Base-by-base conservation (phyloP, 2,113 vertebrate species). In the Microcebus tavaratra region DNA sequence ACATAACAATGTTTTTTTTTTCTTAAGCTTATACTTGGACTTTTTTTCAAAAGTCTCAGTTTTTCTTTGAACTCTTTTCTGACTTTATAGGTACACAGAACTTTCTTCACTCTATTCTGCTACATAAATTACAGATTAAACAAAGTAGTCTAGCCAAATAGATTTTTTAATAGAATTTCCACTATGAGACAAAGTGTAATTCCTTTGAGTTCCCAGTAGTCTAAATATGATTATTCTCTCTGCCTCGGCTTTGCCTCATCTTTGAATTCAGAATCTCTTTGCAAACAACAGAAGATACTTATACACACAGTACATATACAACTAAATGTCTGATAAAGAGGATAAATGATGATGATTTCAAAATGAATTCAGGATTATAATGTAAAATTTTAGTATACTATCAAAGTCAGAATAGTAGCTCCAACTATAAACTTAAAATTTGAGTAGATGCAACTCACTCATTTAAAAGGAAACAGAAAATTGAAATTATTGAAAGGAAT, bases 31-130 rank as follows among this genome's bases (percentile, higher is more conserved):
- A 82, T 72, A 90, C n/a, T 59, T 88, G n/a, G 59, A 90, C 68
- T 92, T 90, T 90, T 39, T 87, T 68, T 96, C 36, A 80, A 94
- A 83, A 48, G 65, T 73, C 20, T 42, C 29, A 72, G 42, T 90
- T 91, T 87, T 23, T 93, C 61, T n/a, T 90, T 82, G 55, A 84
- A 48, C 18, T 68, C 29, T 88, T 81, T 82, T 85, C 50, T 84
- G 17, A 61, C 5, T 59, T 11, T 3, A 9, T 8, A 55, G 27
- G 27, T 45, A 55, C 8, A 1, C 3, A 27, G 31, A 95, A 73
- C 11, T 72, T 48, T 92, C 50, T 83, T 6, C 57, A 91, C 45
- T 59, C 73, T 53, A 55, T 27, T 48, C 17, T 82, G 45, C 27
- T 59, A 42, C 9, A 31, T 10, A 93, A 79, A 36, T 80, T 86